Evolutionary conservation across 2,113 vertebrate genomes (phyloP).

Genomic region (Ammospiza nelsoni): DNA sequence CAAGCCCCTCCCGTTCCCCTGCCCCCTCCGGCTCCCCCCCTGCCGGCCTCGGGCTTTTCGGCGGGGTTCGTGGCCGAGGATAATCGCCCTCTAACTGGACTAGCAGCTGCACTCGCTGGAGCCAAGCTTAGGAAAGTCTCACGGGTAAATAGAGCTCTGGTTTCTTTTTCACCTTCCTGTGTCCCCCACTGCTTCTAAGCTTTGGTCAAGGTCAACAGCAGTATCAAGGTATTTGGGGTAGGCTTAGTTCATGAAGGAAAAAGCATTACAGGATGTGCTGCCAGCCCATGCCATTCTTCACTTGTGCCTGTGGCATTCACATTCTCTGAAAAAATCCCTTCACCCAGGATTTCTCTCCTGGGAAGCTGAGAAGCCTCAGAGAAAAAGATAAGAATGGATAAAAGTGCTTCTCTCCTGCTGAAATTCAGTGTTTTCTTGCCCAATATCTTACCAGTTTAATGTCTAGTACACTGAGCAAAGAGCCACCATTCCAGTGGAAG

Average conservation of each 20-base stretch:
- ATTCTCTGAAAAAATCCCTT: too few species aligned
- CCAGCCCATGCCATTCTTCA: neutral
- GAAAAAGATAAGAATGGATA: too few species aligned
- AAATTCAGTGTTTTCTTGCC: too few species aligned
- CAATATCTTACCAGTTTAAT: too few species aligned
- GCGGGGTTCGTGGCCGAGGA: constrained; percentile 78
- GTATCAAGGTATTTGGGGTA: neutral
- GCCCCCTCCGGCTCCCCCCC: constrained; percentile 90
- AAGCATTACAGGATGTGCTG: neutral
- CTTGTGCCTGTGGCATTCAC: neutral
- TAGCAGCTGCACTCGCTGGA: constrained; percentile 93
- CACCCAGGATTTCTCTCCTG: too few species aligned
- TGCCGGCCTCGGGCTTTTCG: constrained; percentile 86
- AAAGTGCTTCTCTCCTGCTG: too few species aligned
- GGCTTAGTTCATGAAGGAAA: neutral
- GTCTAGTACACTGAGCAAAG: too few species aligned
- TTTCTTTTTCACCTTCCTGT: neutral
- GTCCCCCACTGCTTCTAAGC: neutral
- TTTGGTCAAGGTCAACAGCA: neutral
- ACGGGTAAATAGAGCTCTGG: constrained; percentile 80
- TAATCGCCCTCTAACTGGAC: constrained; percentile 87
- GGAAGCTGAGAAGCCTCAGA: too few species aligned
- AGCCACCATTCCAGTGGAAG: too few species aligned
- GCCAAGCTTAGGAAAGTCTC: constrained; percentile 95
- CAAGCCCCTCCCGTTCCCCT: constrained; percentile 75